These are phyloP conservation scores for Philaethria dido DNA, from an alignment of 2,888 invertebrate species.

Conservation along the genomic window DNA sequence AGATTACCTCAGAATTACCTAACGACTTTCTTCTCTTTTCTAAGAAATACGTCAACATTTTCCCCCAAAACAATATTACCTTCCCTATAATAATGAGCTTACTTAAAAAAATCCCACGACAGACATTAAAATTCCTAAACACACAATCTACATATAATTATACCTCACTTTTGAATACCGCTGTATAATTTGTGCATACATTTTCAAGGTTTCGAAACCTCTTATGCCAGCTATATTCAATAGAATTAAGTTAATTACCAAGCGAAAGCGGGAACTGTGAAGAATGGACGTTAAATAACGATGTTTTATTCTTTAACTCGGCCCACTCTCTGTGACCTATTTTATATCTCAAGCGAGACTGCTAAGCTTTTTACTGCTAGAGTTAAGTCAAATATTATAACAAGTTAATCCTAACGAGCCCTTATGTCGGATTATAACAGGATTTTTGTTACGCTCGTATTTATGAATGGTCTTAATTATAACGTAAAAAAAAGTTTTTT, in stretches of 20 bases:
- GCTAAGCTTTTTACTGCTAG: conserved; percentile 29
- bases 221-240: conserved; percentile 34
- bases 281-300: conserved; percentile 41
- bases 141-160: conserved; percentile 19
- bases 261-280: conserved; percentile 38
- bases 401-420: conserved; percentile 17
- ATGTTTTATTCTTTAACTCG: conserved; percentile 40
- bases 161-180: conserved; percentile 1
- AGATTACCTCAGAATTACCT: too few relatives aligned
- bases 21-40: too few relatives aligned
- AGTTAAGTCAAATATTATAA: conserved; percentile 31
- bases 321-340: conserved; percentile 39
- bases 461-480: conserved; percentile 4
- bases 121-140: conserved; percentile 1
- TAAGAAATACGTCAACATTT: not conserved
- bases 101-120: not conserved
- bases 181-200: conserved; percentile 26
- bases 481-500: not conserved
- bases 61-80: not conserved
- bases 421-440: conserved; percentile 14
- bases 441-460: conserved; percentile 8
- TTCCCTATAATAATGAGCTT: not conserved
- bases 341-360: conserved; percentile 37
- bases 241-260: conserved; percentile 41
- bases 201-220: conserved; percentile 32